Percentiles rank a stretch among this genome's conserved stretches.
phyloP scores from a whole-genome alignment of 1,140 invertebrate genomes.

The Drosophila mayri region DNA sequence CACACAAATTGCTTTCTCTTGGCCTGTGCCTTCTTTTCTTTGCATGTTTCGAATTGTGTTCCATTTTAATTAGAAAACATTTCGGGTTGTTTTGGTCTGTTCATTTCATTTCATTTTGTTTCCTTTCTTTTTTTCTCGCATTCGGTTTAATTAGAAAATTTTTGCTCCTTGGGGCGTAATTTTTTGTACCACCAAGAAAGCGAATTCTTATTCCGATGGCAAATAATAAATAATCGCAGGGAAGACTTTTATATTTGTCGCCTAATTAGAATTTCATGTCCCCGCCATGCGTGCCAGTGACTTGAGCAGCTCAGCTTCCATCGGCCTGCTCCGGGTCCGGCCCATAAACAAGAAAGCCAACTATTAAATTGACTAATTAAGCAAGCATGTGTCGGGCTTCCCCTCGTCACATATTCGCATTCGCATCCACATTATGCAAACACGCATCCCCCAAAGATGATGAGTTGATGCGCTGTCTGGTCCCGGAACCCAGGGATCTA shows the following conservation, averaged over 20 bases:
- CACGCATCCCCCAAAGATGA: slow-evolving; percentile 57
- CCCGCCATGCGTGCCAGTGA: slow-evolving; percentile 48
- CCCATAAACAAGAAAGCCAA: slow-evolving; percentile 74
- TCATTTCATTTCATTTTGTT: slow-evolving; percentile 34
- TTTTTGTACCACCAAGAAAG: slow-evolving; percentile 14
- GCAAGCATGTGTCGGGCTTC: slow-evolving; percentile 51
- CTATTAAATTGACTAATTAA: slow-evolving; percentile 82
- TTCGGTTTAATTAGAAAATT: slow-evolving; percentile 57
- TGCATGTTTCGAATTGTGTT: slow-evolving; percentile 54
- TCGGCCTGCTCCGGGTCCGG: not conserved
- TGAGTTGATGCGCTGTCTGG: slow-evolving; percentile 45
- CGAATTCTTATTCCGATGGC: slow-evolving; percentile 42
- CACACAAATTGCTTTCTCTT: slow-evolving; percentile 48
- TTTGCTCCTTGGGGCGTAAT: slow-evolving; percentile 50
- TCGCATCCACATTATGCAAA: slow-evolving; percentile 66
- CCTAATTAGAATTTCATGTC: slow-evolving; percentile 74
- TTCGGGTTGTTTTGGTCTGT: slow-evolving; percentile 47
- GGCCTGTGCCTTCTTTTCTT: slow-evolving; percentile 34
- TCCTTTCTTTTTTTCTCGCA: slow-evolving; percentile 25
- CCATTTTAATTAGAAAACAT: slow-evolving; percentile 72
- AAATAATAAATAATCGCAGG: slow-evolving; percentile 72
- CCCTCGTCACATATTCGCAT: slow-evolving; percentile 24
- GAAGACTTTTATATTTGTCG: slow-evolving; percentile 63
- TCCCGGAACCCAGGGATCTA: slow-evolving; percentile 4
- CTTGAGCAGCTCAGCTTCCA: slow-evolving; percentile 40